Percentiles rank a stretch among this genome's conserved stretches.
Evolutionary conservation across 2,113 vertebrate species (phyloP).

Genomic region (Oxygymnocypris stewartii): DNA sequence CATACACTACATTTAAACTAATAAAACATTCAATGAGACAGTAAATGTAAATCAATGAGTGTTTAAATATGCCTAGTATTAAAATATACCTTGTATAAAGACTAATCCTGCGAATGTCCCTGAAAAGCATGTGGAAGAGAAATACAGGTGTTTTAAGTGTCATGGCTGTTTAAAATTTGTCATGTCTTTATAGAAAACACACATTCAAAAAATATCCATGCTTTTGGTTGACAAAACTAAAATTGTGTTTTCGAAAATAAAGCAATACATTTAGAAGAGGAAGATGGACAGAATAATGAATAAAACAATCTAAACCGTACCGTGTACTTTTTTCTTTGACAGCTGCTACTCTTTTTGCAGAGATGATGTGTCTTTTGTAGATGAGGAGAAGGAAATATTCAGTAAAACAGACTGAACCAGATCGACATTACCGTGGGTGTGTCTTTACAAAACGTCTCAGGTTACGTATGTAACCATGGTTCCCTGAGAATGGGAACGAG

Average conservation of each 20-base stretch:
- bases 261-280: too few species aligned
- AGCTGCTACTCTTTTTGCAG: background rate
- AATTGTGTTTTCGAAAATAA: background rate
- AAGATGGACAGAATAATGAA: too few species aligned
- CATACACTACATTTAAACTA: background rate
- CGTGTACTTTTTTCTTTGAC: background rate
- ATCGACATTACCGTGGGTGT: background rate
- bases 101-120: too few species aligned
- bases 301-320: background rate
- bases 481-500: too few species aligned
- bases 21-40: background rate
- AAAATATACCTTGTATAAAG: too few species aligned
- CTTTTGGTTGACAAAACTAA: background rate
- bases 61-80: too few species aligned
- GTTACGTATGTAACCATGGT: too few species aligned
- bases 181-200: too few species aligned
- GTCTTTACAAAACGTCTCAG: background rate
- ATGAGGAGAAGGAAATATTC: background rate
- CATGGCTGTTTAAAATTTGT: too few species aligned
- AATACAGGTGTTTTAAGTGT: too few species aligned
- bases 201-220: too few species aligned
- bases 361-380: background rate
- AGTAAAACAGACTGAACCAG: background rate
- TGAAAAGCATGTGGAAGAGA: too few species aligned
- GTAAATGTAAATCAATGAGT: background rate